Base-by-base conservation (phyloP, 2,888 invertebrate species). In the Sericinus montela region DNA sequence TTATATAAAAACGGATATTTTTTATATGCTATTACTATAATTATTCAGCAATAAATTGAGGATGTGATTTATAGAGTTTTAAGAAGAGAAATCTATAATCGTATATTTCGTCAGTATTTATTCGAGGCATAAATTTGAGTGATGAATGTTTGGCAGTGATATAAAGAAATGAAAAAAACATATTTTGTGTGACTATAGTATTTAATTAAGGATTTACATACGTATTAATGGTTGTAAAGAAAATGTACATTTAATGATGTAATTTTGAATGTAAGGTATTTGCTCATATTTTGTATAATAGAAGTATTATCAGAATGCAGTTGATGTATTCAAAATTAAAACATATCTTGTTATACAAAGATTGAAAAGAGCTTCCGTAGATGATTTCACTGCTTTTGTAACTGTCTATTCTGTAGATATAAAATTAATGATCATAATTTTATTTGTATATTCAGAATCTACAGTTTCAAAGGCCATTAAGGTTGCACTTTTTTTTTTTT, bases 281-380 rank as follows among this genome's bases (percentile, higher is more conserved):
- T 39, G 40, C 46, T 40, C 46, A 39, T 34, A 30, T 19, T 30
- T 36, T 35, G 35, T 38, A 32, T 42, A 25, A 10, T 41, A 14
- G 19, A 6, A 32, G n/a, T 9, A 13, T 11, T 32, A 32, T 6
- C 11, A 11, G 3, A 13, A 5, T 30, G 30, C 11, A 6, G 13
- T 30, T n/a, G 11, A 30, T 11, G 32, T 11, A 32, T 11, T 32
- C 11, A 11, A 11, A 32, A 11, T 11, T 25, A 37, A 52, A 59
- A 74, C 80, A 80, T 79, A 77, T 78, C 77, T 68, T 59, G 60
- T 53, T 72, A 76, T 79, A 80, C 78, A 79, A 80, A 77, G 60
- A 40, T 60, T 60, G 58, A 48, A 51, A 57, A 59, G 40, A 42
- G 44, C 38, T 48, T 47, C 30, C 43, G 37, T 14, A 14, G 39